Base-by-base conservation (phyloP, 2,113 vertebrate genomes). In the Lethenteron reissneri region DNA sequence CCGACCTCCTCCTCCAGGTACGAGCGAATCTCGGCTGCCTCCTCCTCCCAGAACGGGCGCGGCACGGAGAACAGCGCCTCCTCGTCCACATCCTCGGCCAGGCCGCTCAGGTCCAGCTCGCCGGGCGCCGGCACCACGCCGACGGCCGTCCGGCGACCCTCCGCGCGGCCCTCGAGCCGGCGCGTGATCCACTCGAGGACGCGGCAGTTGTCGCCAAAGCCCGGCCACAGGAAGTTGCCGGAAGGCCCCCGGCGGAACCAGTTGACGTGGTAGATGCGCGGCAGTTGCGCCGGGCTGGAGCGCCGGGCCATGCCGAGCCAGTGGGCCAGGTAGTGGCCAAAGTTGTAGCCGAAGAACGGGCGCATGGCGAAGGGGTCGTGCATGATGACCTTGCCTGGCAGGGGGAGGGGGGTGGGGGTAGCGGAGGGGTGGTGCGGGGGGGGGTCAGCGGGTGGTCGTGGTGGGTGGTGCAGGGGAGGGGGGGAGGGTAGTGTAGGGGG, bases 1-100 rank as follows among this genome's bases (percentile, higher is more conserved):
- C 84, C 84, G 10, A 92, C 87, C 70, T 92, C 88, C 78, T 88
- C 85, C 9, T 75, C 83, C 75, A 92, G 83, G 78, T 90, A 92
- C n/a, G 78, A 80, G 72, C 82, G 81, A 72, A 92, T 74, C 74
- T 91, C 86, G 70, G 78, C 79, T n/a, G 79, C 79, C 74, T 86
- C 85, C 69, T 82, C 78, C 76, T 84, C 79, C 85, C 85, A 86
- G 77, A 86, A 86, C 59, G 79, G 77, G 75, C 81, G 83, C 57
- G 83, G 83, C 57, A 85, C 71, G 0, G 80, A 79, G 75, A 85
- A 85, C 2, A 86, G 79, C 71, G 81, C 80, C 4, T 75, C 71
- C 64, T 80, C 80, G 69, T 82, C 78, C 62, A 83, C 71, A 9
- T 72, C 74, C 10, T 76, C 74, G 70, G 72, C 74, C 9, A 86